Evolutionary conservation across 2,113 vertebrate species (phyloP).

Genomic region (Melanerpes aurifrons): DNA sequence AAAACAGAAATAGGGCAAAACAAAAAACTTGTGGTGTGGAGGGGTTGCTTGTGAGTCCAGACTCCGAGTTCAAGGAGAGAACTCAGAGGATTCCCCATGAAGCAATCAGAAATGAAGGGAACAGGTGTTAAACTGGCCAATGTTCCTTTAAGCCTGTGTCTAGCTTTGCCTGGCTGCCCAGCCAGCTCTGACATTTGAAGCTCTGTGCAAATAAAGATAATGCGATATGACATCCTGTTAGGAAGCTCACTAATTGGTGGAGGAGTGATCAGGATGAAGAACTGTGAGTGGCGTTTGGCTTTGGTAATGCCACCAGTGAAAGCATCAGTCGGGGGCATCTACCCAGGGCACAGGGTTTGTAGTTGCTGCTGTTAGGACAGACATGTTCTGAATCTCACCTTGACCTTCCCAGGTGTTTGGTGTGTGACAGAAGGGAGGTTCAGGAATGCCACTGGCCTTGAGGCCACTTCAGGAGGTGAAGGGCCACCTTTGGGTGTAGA

Average conservation of each 20-base stretch:
- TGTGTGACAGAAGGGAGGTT: not conserved
- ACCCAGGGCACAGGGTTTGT: not conserved
- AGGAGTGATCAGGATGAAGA: not conserved
- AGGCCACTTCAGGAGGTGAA: not conserved
- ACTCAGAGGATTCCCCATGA: not conserved
- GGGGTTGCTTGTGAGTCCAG: not conserved
- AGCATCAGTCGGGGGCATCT: not conserved
- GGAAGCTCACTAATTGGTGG: not conserved
- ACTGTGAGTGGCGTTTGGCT: not conserved
- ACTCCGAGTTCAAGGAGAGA: not conserved
- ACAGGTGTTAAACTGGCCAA: not conserved
- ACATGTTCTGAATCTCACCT: not conserved
- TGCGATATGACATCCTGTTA: not conserved
- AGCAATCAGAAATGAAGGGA: not conserved
- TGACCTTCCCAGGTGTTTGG: not conserved
- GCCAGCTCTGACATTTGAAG: not conserved
- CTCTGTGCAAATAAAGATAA: conserved; percentile 29
- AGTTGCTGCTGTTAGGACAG: fast-evolving
- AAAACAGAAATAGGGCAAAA: not conserved
- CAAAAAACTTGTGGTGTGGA: fast-evolving
- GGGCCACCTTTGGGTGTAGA: not conserved
- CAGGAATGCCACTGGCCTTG: not conserved
- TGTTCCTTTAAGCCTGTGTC: not conserved
- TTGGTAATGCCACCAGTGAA: not conserved
- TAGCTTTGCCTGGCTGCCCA: not conserved